Percentiles rank a stretch among this genome's conserved stretches.
Conservation (phyloP, 2,113 vertebrate species). For the Uropsilus gracilis region DNA sequence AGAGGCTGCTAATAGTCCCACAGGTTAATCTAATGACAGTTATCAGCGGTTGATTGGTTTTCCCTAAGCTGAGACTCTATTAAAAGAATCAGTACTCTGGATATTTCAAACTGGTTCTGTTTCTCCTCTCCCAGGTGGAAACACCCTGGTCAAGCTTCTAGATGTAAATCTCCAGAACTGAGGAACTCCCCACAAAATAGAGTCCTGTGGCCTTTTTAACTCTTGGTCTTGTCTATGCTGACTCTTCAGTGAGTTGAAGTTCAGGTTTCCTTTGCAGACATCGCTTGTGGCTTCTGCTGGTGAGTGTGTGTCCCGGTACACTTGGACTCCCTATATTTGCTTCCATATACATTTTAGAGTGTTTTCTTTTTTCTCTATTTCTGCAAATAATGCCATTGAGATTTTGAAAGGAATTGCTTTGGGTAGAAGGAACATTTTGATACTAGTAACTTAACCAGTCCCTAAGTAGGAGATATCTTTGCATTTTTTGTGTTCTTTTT, state of each 20-base stretch:
- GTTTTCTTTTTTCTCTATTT: background rate
- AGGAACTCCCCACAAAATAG: too few species aligned
- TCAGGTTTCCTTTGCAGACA: background rate
- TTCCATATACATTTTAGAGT: background rate
- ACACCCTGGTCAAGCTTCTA: background rate
- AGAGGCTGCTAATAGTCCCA: background rate
- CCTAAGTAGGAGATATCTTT: background rate
- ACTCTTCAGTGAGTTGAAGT: background rate
- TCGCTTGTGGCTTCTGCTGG: background rate
- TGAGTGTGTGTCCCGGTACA: background rate
- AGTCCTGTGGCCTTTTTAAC: background rate
- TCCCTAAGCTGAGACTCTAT: background rate
- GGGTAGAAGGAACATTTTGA: background rate
- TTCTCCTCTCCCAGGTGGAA: background rate
- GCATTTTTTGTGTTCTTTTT: background rate
- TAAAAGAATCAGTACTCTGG: background rate
- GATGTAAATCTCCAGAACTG: background rate
- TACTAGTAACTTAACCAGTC: background rate
- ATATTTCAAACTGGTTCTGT: background rate
- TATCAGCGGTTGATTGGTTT: background rate
- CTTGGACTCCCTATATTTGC: background rate
- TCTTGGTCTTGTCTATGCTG: background rate
- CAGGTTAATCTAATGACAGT: background rate
- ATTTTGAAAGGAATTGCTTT: background rate
- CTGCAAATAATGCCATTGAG: background rate